phyloP scores from a whole-genome alignment of 2,113 vertebrate species.

The Pampusana beccarii region DNA sequence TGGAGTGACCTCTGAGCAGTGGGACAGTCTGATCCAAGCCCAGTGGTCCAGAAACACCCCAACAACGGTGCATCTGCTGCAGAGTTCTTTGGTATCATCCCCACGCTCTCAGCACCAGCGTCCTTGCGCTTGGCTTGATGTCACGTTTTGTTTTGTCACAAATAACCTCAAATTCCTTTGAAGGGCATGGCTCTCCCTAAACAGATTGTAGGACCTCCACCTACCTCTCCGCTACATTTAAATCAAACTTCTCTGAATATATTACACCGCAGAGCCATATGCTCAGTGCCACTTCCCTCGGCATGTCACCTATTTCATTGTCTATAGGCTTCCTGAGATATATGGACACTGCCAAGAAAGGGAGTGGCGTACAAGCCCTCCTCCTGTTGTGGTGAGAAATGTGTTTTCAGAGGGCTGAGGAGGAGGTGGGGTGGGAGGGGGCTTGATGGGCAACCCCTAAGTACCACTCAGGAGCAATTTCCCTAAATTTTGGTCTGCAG shows the following conservation, averaged over 20 bases:
- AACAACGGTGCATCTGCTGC: background rate
- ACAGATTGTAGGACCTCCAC: slow-evolving; percentile 44
- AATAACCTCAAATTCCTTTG: slow-evolving; percentile 16
- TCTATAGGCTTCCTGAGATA: background rate
- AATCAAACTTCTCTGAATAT: slow-evolving; percentile 36
- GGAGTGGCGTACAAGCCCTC: background rate
- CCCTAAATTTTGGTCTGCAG: background rate
- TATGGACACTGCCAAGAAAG: background rate
- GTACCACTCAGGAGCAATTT: rapidly evolving
- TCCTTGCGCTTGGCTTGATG: background rate
- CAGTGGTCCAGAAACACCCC: background rate
- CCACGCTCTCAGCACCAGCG: rapidly evolving
- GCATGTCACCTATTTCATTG: background rate
- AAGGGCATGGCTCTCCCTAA: background rate
- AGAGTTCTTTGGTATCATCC: rapidly evolving
- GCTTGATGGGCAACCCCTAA: background rate
- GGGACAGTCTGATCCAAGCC: background rate
- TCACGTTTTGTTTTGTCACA: background rate
- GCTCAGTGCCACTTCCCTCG: slow-evolving; percentile 15
- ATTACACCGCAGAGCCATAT: slow-evolving; percentile 18
- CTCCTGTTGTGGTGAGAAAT: background rate
- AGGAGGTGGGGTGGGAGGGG: background rate
- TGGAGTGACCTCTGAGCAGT: background rate
- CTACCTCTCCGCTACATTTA: background rate
- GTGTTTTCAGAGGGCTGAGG: background rate